phyloP scores from a whole-genome alignment of 2,113 vertebrate species.

The Corydoras maculifer region DNA sequence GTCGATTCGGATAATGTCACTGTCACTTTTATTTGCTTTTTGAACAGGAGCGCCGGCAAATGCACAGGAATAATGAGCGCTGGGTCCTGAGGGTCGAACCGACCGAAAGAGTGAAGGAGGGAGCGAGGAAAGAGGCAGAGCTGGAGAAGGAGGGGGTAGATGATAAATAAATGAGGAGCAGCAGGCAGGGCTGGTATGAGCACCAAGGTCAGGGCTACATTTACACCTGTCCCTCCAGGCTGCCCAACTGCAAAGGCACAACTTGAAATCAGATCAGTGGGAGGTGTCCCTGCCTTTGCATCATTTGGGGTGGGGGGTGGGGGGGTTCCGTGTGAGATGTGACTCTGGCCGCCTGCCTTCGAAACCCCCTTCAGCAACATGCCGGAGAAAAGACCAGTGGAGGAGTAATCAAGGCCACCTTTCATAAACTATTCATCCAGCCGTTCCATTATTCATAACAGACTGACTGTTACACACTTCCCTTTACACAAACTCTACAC shows the following conservation, averaged over 20 bases:
- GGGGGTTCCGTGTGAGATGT: neutral
- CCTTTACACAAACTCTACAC: constrained; percentile 19
- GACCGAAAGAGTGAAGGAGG: constrained; percentile 21
- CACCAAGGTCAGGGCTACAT: constrained; percentile 67
- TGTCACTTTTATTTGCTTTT: constrained; percentile 69
- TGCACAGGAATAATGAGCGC: constrained; percentile 60
- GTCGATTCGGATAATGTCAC: constrained; percentile 57
- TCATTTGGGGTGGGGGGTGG: constrained; percentile 10
- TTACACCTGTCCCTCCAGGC: constrained; percentile 72
- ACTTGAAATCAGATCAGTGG: constrained; percentile 52
- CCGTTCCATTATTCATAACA: constrained; percentile 36
- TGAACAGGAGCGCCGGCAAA: constrained; percentile 47
- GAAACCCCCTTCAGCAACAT: constrained; percentile 8
- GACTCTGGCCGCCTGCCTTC: constrained; percentile 17
- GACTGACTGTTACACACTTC: constrained; percentile 38
- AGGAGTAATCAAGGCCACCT: constrained; percentile 31
- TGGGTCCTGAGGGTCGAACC: constrained; percentile 42
- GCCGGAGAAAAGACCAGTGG: constrained; percentile 3
- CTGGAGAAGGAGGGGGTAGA: constrained; percentile 22
- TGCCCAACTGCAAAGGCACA: constrained; percentile 56
- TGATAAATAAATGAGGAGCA: constrained; percentile 66
- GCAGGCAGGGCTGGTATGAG: constrained; percentile 38
- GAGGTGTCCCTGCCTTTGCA: constrained; percentile 44
- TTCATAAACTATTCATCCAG: constrained; percentile 38
- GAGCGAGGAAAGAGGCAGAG: constrained; percentile 17